A percentile compares a stretch with the other conserved stretches of the same genome.
These are phyloP conservation scores for Drosophila heteroneura DNA, from an alignment of 2,888 invertebrate species.

Conservation along the genomic window DNA sequence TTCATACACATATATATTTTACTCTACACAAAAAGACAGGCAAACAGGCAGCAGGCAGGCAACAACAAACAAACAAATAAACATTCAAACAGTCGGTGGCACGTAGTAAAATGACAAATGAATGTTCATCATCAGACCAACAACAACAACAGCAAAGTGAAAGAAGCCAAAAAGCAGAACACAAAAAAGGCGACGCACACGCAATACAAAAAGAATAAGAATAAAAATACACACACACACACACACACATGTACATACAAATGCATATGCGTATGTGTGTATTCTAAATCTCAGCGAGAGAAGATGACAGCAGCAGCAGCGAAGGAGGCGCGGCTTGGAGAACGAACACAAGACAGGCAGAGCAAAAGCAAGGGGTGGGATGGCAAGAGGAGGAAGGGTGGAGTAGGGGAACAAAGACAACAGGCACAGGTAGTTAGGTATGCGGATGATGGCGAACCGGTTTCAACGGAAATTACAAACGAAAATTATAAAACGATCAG, in stretches of 20 bases:
- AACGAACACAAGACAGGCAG: constrained; percentile 21
- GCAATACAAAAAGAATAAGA: constrained; percentile 69
- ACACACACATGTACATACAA: constrained; percentile 9
- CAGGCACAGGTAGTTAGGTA: constrained; percentile 79
- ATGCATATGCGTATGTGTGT: constrained; percentile 23
- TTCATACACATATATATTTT: constrained; percentile 57
- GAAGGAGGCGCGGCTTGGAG: constrained; percentile 57
- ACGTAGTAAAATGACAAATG: constrained; percentile 80
- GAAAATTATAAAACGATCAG: constrained; percentile 83
- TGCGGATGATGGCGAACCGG: constrained; percentile 84
- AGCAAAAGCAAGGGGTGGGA: constrained; percentile 2
- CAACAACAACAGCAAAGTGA: constrained; percentile 40
- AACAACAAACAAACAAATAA: constrained; percentile 72
- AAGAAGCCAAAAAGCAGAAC: constrained; percentile 50
- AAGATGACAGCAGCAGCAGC: constrained; percentile 38
- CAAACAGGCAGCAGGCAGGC: constrained; percentile 32
- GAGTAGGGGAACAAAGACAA: constrained; percentile 1
- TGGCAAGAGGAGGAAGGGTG: background rate
- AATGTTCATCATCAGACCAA: constrained; percentile 69
- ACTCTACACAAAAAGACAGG: constrained; percentile 56
- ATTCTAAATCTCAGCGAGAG: constrained; percentile 69
- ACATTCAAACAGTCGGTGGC: constrained; percentile 77
- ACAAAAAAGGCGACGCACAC: constrained; percentile 48
- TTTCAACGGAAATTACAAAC: constrained; percentile 85
- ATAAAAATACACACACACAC: constrained; percentile 48